phyloP scores from a whole-genome alignment of 2,888 invertebrate genomes.

The Neoaliturus tenellus region DNA sequence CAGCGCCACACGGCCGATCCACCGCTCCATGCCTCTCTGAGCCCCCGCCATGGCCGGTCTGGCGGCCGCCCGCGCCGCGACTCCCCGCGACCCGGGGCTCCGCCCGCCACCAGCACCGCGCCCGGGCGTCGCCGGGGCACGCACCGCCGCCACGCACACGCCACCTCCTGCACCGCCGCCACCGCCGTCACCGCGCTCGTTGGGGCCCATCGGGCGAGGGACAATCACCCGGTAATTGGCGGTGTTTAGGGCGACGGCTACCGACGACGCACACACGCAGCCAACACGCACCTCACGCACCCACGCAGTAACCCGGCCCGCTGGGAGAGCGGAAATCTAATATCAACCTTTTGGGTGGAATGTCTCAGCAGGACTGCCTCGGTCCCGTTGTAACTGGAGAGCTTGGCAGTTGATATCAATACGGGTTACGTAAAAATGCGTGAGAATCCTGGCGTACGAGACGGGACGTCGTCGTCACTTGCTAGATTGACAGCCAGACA shows the following conservation, averaged over 20 bases:
- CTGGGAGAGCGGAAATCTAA: too few relatives aligned
- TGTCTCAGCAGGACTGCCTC: not conserved
- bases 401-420: not conserved
- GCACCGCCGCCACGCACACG: slow-evolving; percentile 22
- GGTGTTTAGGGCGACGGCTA: too few relatives aligned
- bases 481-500: too few relatives aligned
- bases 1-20: slow-evolving; percentile 67
- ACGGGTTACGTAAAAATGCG: slow-evolving; percentile 13
- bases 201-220: slow-evolving; percentile 24
- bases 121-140: slow-evolving; percentile 19
- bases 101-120: slow-evolving; percentile 6
- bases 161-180: not conserved
- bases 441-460: not conserved
- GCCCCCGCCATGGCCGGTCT: slow-evolving; percentile 21
- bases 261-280: not conserved
- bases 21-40: slow-evolving; percentile 65
- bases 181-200: not conserved
- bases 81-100: not conserved
- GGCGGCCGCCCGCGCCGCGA: slow-evolving; percentile 10
- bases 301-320: too few relatives aligned
- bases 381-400: not conserved
- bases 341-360: not conserved
- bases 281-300: too few relatives aligned
- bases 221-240: slow-evolving; percentile 2
- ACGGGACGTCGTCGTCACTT: not conserved